Conservation (phyloP, 2,113 vertebrate genomes). For the Lagopus leucura region DNA sequence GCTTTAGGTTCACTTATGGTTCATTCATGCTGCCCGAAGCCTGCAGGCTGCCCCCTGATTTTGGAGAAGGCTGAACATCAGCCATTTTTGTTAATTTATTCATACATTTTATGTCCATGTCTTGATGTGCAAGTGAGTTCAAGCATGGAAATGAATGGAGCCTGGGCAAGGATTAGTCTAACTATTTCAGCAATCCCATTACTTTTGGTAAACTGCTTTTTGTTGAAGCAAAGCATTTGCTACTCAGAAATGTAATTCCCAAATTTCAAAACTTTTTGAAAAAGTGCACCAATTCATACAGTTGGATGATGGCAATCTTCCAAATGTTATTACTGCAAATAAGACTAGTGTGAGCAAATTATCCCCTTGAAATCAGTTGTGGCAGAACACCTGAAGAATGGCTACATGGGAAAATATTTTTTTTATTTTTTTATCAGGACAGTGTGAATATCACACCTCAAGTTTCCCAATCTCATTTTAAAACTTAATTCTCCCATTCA, state of each 20-base stretch:
- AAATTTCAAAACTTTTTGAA: not conserved
- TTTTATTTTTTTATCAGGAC: not conserved
- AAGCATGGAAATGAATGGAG: not conserved
- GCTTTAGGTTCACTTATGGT: not conserved
- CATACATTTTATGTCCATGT: not conserved
- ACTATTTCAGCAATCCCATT: constrained; percentile 14
- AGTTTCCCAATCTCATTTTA: not conserved
- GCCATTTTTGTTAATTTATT: constrained; percentile 1
- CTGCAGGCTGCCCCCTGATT: not conserved
- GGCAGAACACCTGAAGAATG: not conserved
- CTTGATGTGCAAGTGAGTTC: constrained; percentile 41
- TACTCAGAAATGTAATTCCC: not conserved
- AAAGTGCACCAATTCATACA: not conserved
- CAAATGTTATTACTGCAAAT: not conserved
- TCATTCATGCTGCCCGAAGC: not conserved
- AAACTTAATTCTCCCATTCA: not conserved
- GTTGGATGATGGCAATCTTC: not conserved
- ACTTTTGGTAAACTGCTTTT: not conserved
- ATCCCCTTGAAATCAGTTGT: not conserved
- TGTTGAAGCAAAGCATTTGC: constrained; percentile 23
- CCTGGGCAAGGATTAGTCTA: not conserved
- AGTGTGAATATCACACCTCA: not conserved
- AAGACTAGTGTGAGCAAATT: not conserved
- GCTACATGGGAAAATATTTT: not conserved
- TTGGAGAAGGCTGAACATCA: not conserved